Conservation (phyloP, 2,888 invertebrate species). For the Nomada ferruginata region DNA sequence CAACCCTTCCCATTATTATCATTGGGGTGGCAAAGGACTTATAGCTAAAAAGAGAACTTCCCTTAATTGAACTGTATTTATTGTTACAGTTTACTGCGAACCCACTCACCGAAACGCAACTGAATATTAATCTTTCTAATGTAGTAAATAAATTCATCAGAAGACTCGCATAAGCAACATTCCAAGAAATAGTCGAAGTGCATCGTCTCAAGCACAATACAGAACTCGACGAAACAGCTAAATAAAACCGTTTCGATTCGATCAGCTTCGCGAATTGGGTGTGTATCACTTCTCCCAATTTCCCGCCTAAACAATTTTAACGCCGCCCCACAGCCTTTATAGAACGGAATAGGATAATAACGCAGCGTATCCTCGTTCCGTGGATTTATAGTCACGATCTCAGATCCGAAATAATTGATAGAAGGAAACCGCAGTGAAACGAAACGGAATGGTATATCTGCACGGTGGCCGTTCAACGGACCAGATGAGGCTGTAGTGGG, state of each 20-base stretch:
- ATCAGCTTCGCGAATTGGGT: conserved; percentile 6
- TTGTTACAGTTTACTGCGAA: neutral
- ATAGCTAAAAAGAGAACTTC: neutral
- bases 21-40: neutral
- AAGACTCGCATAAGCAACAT: too few species aligned
- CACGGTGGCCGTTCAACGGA: conserved; percentile 41
- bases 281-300: conserved; percentile 49
- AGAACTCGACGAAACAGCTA: too few species aligned
- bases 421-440: conserved; percentile 72
- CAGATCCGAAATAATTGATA: conserved; percentile 77
- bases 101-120: neutral
- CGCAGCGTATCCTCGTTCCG: conserved; percentile 67
- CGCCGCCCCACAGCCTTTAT: conserved; percentile 4
- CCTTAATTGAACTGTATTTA: neutral
- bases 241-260: too few species aligned
- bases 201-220: too few species aligned
- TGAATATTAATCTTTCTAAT: neutral
- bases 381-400: conserved; percentile 69
- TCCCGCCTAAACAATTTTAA: conserved; percentile 38
- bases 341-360: conserved; percentile 58
- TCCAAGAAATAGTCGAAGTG: too few species aligned
- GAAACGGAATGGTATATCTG: conserved; percentile 68
- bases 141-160: too few species aligned
- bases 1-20: too few species aligned
- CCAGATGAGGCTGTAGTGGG: conserved; percentile 22